These are phyloP conservation scores for Samia ricini DNA, from an alignment of 1,140 invertebrate species.

Conservation along the genomic window DNA sequence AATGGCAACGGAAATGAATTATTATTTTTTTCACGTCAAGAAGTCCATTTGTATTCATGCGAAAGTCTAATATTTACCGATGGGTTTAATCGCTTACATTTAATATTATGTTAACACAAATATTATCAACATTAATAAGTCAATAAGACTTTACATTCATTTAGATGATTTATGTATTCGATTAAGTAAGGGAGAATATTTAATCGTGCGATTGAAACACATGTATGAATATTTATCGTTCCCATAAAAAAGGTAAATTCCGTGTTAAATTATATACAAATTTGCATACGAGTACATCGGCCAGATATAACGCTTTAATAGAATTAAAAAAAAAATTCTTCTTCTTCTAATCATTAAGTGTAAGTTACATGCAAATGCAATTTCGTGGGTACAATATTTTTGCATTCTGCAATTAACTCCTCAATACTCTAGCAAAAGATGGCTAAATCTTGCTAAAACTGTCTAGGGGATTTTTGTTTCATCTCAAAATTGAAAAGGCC, in stretches of 20 bases:
- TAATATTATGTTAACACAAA: not conserved
- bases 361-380: no score
- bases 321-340: no score
- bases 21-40: not conserved
- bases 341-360: no score
- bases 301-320: no score
- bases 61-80: not conserved
- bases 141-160: not conserved
- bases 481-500: no score
- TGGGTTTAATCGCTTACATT: not conserved
- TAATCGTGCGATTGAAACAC: not conserved
- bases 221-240: conserved; percentile 1
- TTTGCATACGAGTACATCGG: not conserved
- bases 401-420: no score
- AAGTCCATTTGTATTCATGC: not conserved
- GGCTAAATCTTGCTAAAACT: no score
- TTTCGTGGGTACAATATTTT: no score
- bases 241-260: conserved; percentile 31
- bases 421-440: no score
- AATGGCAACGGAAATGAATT: not conserved
- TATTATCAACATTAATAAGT: not conserved
- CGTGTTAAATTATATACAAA: conserved; percentile 4
- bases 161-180: not conserved
- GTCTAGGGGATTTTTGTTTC: no score
- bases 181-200: not conserved